These are phyloP conservation scores for Orthosia gothica DNA, from an alignment of 2,888 invertebrate genomes.

Conservation along the genomic window DNA sequence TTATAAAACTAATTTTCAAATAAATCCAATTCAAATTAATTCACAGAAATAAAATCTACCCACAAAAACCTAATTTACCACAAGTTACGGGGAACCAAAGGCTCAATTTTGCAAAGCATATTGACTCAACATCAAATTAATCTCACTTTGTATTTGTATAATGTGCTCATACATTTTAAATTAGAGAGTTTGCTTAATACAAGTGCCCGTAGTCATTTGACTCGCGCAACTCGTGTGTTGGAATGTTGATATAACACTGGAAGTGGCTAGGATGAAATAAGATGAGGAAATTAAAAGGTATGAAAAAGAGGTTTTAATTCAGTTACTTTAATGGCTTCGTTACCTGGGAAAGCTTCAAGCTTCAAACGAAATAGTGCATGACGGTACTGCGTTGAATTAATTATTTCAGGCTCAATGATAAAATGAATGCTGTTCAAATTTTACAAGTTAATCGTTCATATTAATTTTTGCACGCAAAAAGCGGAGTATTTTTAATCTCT, in stretches of 20 bases:
- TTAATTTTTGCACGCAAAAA: not conserved
- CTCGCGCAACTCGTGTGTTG: conserved; percentile 62
- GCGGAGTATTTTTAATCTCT: not conserved
- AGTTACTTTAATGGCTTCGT: conserved; percentile 14
- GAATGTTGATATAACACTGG: conserved; percentile 61
- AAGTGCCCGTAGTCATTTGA: conserved; percentile 63
- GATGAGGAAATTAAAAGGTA: conserved; percentile 28
- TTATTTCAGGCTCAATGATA: conserved; percentile 1
- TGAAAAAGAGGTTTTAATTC: conserved; percentile 28
- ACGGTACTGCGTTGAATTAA: conserved; percentile 23
- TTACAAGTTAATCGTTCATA: not conserved
- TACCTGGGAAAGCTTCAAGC: conserved; percentile 5
- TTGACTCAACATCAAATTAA: conserved; percentile 75
- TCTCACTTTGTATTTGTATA: conserved; percentile 70
- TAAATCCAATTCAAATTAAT: conserved; percentile 2
- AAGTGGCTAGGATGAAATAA: conserved; percentile 45
- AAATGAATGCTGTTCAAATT: not conserved
- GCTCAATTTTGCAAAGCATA: conserved; percentile 73
- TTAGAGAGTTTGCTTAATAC: conserved; percentile 75
- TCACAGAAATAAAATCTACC: not conserved
- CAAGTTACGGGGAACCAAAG: conserved; percentile 28
- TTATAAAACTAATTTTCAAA: not conserved
- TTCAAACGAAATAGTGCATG: conserved; percentile 12
- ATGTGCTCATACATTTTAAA: conserved; percentile 75
- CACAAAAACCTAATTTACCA: conserved; percentile 4